A percentile compares a stretch with the other conserved stretches of the same genome.
Evolutionary conservation across 1,140 invertebrate genomes (phyloP).

Genomic region (Drosophila ercepeae): DNA sequence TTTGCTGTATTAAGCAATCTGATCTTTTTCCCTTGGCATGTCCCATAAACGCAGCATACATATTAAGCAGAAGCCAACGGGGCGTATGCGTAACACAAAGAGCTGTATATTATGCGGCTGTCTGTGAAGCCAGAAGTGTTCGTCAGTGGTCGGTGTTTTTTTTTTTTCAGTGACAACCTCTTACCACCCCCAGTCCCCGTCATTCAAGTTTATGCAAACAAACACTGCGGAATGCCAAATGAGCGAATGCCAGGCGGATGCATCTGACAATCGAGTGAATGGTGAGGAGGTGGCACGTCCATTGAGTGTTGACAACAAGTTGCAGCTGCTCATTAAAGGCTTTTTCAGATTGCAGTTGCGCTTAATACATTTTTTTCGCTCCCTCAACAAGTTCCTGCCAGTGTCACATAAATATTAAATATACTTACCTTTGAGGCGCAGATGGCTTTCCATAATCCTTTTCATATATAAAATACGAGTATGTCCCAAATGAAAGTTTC

Average conservation of each 20-base stretch:
- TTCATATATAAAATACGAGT: too few relatives aligned
- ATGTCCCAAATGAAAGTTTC: background rate
- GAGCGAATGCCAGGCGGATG: slow-evolving; percentile 53
- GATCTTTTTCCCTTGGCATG: slow-evolving; percentile 1
- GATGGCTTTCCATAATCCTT: background rate
- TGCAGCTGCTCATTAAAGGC: slow-evolving; percentile 62
- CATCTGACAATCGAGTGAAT: slow-evolving; percentile 25
- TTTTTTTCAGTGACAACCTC: slow-evolving; percentile 3
- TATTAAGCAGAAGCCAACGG: slow-evolving; percentile 49
- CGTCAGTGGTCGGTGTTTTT: background rate
- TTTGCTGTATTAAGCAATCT: slow-evolving; percentile 4
- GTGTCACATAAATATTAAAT: background rate
- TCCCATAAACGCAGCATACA: slow-evolving; percentile 32
- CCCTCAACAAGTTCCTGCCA: background rate
- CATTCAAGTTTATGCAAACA: slow-evolving; percentile 64
- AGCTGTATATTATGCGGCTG: slow-evolving; percentile 15
- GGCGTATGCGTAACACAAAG: slow-evolving; percentile 24
- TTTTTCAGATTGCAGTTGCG: slow-evolving; percentile 22
- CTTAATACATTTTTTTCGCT: slow-evolving; percentile 13
- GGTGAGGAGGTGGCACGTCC: slow-evolving; percentile 1
- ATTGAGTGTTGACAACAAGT: slow-evolving; percentile 52
- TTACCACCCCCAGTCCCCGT: background rate
- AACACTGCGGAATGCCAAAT: slow-evolving; percentile 54
- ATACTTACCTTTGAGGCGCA: background rate
- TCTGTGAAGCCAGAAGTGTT: slow-evolving; percentile 22